Percentiles rank a stretch among this genome's conserved stretches.
These are phyloP conservation scores for Plestiodon gilberti DNA, from an alignment of 2,113 vertebrate genomes.

Conservation along the genomic window DNA sequence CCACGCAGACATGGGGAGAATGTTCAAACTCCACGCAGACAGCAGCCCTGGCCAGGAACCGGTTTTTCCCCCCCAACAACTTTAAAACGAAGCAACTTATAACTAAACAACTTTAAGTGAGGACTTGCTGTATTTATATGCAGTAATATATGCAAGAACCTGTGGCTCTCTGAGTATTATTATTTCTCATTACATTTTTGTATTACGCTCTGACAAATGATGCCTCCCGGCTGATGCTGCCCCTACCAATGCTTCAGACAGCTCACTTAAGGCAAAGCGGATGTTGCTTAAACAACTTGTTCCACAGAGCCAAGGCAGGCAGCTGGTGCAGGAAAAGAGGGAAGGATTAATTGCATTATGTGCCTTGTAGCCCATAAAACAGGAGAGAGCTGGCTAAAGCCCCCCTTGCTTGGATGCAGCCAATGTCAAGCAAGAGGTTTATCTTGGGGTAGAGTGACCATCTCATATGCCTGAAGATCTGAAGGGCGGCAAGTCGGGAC, in stretches of 20 bases:
- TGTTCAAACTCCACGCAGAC: too few relatives aligned
- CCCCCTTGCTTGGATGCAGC: neutral
- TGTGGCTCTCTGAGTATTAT: slow-evolving; percentile 83
- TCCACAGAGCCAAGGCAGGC: slow-evolving; percentile 85
- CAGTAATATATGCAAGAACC: slow-evolving; percentile 66
- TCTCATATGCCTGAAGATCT: too few relatives aligned
- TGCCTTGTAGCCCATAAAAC: slow-evolving; percentile 73
- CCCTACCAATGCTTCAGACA: slow-evolving; percentile 86
- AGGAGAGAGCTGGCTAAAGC: slow-evolving; percentile 76
- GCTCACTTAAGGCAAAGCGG: slow-evolving; percentile 92
- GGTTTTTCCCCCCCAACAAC: too few relatives aligned
- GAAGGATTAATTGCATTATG: slow-evolving; percentile 89
- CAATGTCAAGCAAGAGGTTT: too few relatives aligned
- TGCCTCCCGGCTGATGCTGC: slow-evolving; percentile 84
- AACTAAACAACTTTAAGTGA: too few relatives aligned
- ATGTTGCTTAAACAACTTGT: slow-evolving; percentile 95
- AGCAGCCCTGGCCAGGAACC: too few relatives aligned
- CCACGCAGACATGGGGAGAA: too few relatives aligned
- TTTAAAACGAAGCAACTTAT: too few relatives aligned
- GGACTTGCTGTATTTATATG: too few relatives aligned
- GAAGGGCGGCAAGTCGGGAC: too few relatives aligned
- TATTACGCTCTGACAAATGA: slow-evolving; percentile 94
- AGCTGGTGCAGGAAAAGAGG: slow-evolving; percentile 76
- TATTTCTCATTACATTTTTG: slow-evolving; percentile 88
- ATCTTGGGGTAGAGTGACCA: too few relatives aligned